Base-by-base conservation (phyloP, 1,140 invertebrate genomes). In the Homalodisca vitripennis region DNA sequence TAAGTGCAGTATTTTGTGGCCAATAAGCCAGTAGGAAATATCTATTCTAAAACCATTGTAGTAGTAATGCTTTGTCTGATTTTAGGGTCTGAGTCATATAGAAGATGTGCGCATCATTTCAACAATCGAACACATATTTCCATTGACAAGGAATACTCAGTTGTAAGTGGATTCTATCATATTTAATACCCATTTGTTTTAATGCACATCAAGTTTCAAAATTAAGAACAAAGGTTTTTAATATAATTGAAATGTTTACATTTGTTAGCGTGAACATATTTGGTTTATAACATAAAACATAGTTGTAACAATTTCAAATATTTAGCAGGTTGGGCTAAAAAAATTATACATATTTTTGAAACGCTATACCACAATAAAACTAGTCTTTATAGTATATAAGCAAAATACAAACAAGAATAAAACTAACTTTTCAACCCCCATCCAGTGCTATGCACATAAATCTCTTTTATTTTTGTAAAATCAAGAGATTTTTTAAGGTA, bases 91-190 rank as follows among this genome's bases (percentile, higher is more conserved):
- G 55, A 60, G 26, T 60, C 55, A 12, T 10, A n/a, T 2, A 60
- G 55, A 60, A 30, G 26, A 30, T 60, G 55, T 60, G 55, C 55
- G 13, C 22, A 60, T 26, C 24, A 3, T 27, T 60, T 60, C n/a
- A 60, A 24, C 26, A 60, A 60, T n/a, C 55, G n/a, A 60, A 60
- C 55, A 22, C 27, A 3, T n/a, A 30, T 60, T 6, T 60, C 55
- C n/a, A 26, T 60, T 30, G 27, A 60, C 10, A 60, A 60, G 24
- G 55, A 60, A 27, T 60, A 60, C n/a, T 2, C 55, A 20, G 55
- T 29, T 60, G 34, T 10, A 17, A 10, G 34, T 41, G 6, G 6
- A 41, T 6, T 6, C 17, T 41, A 17, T 6, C 17, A 41, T 41
- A 41, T 17, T 41, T 41, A 10, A 41, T n/a, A n/a, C n/a, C n/a